Percentiles rank a stretch among this genome's conserved stretches.
Evolutionary conservation across 2,113 vertebrate species (phyloP).

Genomic region (Phrynosoma blainvillii): DNA sequence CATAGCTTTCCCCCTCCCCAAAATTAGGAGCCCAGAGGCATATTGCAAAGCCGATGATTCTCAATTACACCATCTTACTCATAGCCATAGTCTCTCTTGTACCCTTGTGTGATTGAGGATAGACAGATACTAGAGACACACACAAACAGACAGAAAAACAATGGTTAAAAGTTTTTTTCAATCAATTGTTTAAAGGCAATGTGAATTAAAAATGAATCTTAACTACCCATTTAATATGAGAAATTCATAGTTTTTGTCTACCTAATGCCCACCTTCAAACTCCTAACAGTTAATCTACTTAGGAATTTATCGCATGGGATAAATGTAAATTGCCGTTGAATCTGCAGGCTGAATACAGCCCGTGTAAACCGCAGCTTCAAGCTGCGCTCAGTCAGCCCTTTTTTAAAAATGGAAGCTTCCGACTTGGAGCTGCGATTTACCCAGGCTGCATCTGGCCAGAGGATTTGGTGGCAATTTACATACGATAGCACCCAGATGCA

Average conservation of each 20-base stretch:
- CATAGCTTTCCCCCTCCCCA: neutral
- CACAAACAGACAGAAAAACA: constrained; percentile 16
- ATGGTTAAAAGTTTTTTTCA: neutral
- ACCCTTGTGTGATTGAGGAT: neutral
- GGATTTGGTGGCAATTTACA: no score
- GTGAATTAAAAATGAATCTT: neutral
- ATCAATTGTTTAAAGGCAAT: constrained; percentile 12
- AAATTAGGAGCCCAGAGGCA: constrained; percentile 55
- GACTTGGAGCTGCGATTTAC: no score
- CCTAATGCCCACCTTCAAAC: no score
- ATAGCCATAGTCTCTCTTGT: constrained; percentile 48
- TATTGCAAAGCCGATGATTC: constrained; percentile 61
- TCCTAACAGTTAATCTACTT: no score
- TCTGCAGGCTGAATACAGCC: no score
- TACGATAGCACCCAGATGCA: no score
- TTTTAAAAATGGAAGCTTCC: no score
- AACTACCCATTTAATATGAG: neutral
- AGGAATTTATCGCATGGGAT: no score
- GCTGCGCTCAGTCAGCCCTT: no score
- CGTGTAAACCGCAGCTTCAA: no score
- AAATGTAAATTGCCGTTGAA: no score
- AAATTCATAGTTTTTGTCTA: neutral
- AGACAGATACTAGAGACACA: neutral
- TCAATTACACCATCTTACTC: constrained; percentile 63
- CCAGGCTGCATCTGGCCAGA: no score